Evolutionary conservation across 1,140 invertebrate genomes (phyloP), one percentile per base, ranked within the genome.

Genomic region (Potamilus streckersoni): DNA sequence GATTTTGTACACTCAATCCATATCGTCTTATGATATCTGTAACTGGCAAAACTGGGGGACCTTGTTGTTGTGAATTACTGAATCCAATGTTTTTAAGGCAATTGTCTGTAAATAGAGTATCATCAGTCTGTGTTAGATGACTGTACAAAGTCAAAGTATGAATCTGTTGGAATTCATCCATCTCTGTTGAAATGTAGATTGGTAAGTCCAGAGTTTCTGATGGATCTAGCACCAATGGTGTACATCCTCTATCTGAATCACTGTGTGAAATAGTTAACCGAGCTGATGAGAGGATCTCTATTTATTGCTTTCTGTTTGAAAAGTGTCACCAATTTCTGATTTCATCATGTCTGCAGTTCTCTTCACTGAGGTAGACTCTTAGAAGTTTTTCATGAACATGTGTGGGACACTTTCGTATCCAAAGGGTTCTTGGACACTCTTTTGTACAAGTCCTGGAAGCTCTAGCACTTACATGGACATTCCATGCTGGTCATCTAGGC

Each of bases 401-500:
- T 57, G 63, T 38, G 72, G 72, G 2, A 63, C 72, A 60, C 64
- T 73, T n/a, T 73, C 72, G 19, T 57, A 8, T 38, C 70, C 70
- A 16, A n/a, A 27, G 58, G 61, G 55, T 49, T 58, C 0, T 19
- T 67, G 55, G 12, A 38, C 4, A 23, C 62, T 76, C 12, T 12
- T 38, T 2, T 27, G 74, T 2, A 76, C 63, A 31, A 76, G 66
- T 23, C 71, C 74, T 67, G 69, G 74, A 2, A 71, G 62, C 59
- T 76, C 68, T 1, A 76, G n/a, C 15, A 57, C 59, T 17, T 58
- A 60, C 11, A 61, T 11, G 17, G 15, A 31, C 0, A 94, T 94
- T 58, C 94, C 94, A 77, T 95, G 90, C 89, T 96, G 95, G 86
- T 95, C 95, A 87, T 96, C 94, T 64, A 96, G 87, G 55, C 94